Evolutionary conservation across 1,140 invertebrate genomes (phyloP).

Genomic region (Drosophila rhopaloa): DNA sequence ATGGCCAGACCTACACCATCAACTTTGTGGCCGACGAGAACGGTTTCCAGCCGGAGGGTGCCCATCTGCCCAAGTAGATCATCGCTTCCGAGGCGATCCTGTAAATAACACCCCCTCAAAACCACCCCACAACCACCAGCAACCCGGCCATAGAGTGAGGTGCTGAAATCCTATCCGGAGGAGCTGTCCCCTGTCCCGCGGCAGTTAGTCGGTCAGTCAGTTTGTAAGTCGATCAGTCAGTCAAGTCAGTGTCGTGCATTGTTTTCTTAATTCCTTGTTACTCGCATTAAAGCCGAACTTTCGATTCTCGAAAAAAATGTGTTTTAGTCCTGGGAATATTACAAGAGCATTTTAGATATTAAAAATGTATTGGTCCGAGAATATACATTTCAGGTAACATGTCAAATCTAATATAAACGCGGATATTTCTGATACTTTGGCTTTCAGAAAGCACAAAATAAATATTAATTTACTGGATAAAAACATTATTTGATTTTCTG

Average conservation of each 20-base stretch:
- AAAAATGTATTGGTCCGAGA: too few species aligned
- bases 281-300: constrained; percentile 66
- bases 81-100: background rate
- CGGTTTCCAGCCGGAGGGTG: constrained; percentile 90
- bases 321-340: too few species aligned
- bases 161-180: constrained; percentile 40
- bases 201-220: constrained; percentile 43
- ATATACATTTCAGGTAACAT: too few species aligned
- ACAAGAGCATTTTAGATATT: too few species aligned
- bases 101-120: constrained; percentile 11
- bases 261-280: constrained; percentile 60
- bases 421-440: too few species aligned
- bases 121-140: background rate
- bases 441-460: too few species aligned
- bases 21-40: constrained; percentile 92
- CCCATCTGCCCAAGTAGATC: constrained; percentile 86
- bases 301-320: constrained; percentile 25
- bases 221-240: constrained; percentile 69
- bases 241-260: constrained; percentile 70
- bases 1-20: constrained; percentile 89
- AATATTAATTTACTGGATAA: too few species aligned
- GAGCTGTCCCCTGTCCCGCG: constrained; percentile 30
- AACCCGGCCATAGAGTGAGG: constrained; percentile 39
- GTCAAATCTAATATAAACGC: too few species aligned
- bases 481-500: too few species aligned